Base-by-base conservation (phyloP, 2,888 invertebrate genomes). In the Ennomos erosarius region DNA sequence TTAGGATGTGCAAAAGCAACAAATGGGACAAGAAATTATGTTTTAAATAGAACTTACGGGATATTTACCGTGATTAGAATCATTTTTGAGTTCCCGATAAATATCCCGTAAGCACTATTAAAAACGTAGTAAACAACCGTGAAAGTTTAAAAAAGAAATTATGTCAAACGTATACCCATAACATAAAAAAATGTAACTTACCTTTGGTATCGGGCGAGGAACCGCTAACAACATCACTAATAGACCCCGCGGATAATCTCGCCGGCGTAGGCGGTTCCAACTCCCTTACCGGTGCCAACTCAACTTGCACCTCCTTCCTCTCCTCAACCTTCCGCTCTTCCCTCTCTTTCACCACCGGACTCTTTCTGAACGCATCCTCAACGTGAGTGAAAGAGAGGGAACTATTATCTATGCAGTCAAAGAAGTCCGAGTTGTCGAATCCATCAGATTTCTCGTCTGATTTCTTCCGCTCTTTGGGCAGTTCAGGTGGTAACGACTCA, bases 171-270 rank as follows among this genome's bases (percentile, higher is more conserved):
- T n/a, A n/a, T n/a, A n/a, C n/a, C n/a, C n/a, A n/a, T n/a, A n/a
- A n/a, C n/a, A n/a, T n/a, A 16, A 16, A 10, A 43, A 49, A 63
- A 13, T 35, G 9, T 10, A 34, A 10, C 8, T 52, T 65, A 79
- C 93, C 93, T 81, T 94, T 94, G 37, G 93, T 91, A 73, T 95
- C 95, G 0, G 95, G 95, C 0, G 95, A 95, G 37, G 95, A 95
- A 0, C 94, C 95, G 70, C 94, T 94, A 1, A 93, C 87, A 0
- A 94, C 93, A 67, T 95, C 95, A 57, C 95, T 95, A 10, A 94
- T 85, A 9, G 95, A 95, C 0, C 94, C 95, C 0, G 94, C 93
- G 0, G 95, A 95, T 12, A 94, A 84, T 49, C 94, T 79, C 62
- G 87, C 35, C 0, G 93, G 90, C 8, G 93, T 93, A 0, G 93